Evolutionary conservation across 2,888 invertebrate genomes (phyloP).

Genomic region (Lasioglossum leucozonium): DNA sequence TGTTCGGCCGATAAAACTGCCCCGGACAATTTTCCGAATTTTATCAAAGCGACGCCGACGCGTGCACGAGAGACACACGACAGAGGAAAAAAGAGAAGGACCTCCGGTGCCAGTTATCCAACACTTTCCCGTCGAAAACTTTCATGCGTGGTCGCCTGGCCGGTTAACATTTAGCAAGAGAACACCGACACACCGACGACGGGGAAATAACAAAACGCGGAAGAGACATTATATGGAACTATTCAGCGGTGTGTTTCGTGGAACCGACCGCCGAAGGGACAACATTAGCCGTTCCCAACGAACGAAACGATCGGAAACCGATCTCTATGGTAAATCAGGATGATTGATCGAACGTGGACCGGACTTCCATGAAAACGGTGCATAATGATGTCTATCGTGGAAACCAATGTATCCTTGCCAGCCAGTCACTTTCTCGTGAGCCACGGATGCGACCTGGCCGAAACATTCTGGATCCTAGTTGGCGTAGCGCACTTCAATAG

Average conservation of each 20-base stretch:
- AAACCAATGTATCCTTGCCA: constrained; percentile 26
- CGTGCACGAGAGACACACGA: not conserved
- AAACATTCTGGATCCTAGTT: constrained; percentile 11
- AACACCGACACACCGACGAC: not conserved
- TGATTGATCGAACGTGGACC: constrained; percentile 48
- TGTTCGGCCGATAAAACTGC: constrained; percentile 4
- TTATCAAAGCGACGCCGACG: constrained; percentile 14
- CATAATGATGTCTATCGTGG: constrained; percentile 39
- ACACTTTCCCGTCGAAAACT: constrained; percentile 41
- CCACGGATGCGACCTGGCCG: constrained; percentile 26
- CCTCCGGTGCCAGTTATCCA: constrained; percentile 26
- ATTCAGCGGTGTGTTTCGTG: not conserved
- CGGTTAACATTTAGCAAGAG: constrained; percentile 20
- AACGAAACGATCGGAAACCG: constrained; percentile 38
- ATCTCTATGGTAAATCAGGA: constrained; percentile 44
- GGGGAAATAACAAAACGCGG: constrained; percentile 45
- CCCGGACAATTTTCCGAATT: constrained; percentile 21
- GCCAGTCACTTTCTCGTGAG: constrained; percentile 58
- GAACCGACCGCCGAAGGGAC: constrained; percentile 31
- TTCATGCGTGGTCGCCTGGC: constrained; percentile 10
- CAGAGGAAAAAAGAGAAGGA: not conserved
- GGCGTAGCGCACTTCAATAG: not conserved
- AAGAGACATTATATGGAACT: constrained; percentile 40
- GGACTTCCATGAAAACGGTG: constrained; percentile 49
- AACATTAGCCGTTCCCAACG: constrained; percentile 6